phyloP scores from a whole-genome alignment of 35 echinoderm and acorn worm genomes.

The Holothuria glaberrima region DNA sequence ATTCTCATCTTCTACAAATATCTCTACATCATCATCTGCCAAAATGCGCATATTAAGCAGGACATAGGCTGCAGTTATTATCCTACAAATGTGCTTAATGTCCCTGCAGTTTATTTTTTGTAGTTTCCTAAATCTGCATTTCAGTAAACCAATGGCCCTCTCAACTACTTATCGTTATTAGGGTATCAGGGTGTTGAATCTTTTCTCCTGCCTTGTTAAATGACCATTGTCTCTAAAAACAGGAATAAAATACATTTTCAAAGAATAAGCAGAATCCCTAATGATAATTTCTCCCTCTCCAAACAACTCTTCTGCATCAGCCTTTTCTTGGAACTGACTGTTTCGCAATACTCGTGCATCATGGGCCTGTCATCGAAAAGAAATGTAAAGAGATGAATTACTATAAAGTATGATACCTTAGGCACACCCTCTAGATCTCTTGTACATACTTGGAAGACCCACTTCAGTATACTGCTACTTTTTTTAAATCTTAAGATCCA shows the following conservation, averaged over 20 bases:
- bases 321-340: neutral
- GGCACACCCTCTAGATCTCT: too few species aligned
- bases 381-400: neutral
- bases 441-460: too few species aligned
- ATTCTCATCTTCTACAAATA: neutral
- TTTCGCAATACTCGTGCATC: constrained; percentile 32
- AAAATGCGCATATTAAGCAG: constrained; percentile 19
- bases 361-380: neutral
- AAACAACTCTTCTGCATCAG: neutral
- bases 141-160: constrained; percentile 20
- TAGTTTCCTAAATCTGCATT: constrained; percentile 32
- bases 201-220: constrained; percentile 7
- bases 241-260: neutral
- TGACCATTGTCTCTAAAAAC: constrained; percentile 10
- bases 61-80: constrained; percentile 19
- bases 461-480: too few species aligned
- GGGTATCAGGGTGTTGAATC: neutral
- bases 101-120: constrained; percentile 30
- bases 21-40: constrained; percentile 52
- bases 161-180: constrained; percentile 11
- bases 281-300: neutral
- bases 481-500: too few species aligned
- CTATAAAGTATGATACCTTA: neutral
- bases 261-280: constrained; percentile 28
- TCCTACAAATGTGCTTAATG: constrained; percentile 15